These are phyloP conservation scores for Rhingia rostrata DNA, from an alignment of 2,888 invertebrate genomes.

Conservation along the genomic window DNA sequence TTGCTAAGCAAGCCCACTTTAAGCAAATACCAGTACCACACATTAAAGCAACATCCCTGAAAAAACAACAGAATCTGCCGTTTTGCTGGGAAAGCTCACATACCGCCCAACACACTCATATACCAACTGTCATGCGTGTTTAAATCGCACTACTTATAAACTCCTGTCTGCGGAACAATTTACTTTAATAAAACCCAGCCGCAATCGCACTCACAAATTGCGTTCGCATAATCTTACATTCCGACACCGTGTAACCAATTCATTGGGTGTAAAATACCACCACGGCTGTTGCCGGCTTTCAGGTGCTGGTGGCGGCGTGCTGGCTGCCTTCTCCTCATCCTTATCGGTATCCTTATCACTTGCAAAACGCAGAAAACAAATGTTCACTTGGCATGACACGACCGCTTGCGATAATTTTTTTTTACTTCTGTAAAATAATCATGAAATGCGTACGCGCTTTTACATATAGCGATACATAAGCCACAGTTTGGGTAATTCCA, in stretches of 20 bases:
- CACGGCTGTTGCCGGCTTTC: conserved; percentile 25
- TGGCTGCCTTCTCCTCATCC: conserved; percentile 31
- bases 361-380: conserved; percentile 67
- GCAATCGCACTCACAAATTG: conserved; percentile 19
- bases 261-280: conserved; percentile 67
- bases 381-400: conserved; percentile 73
- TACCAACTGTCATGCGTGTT: conserved; percentile 24
- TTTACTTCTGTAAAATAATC: conserved; percentile 50
- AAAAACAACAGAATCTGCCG: not conserved
- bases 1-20: too few relatives aligned
- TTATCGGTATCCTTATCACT: conserved; percentile 62
- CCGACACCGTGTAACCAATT: conserved; percentile 58
- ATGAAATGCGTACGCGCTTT: conserved; percentile 57
- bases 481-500: conserved; percentile 37
- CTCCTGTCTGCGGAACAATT: conserved; percentile 30
- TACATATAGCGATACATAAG: not conserved
- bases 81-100: not conserved
- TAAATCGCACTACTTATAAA: conserved; percentile 17
- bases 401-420: conserved; percentile 63
- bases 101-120: not conserved
- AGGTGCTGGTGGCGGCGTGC: not conserved
- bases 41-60: too few relatives aligned
- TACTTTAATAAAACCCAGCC: conserved; percentile 43
- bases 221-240: conserved; percentile 56
- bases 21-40: too few relatives aligned